Base-by-base conservation (phyloP, 2,797 vertebrate genomes). In the Centropyge bicolor region DNA sequence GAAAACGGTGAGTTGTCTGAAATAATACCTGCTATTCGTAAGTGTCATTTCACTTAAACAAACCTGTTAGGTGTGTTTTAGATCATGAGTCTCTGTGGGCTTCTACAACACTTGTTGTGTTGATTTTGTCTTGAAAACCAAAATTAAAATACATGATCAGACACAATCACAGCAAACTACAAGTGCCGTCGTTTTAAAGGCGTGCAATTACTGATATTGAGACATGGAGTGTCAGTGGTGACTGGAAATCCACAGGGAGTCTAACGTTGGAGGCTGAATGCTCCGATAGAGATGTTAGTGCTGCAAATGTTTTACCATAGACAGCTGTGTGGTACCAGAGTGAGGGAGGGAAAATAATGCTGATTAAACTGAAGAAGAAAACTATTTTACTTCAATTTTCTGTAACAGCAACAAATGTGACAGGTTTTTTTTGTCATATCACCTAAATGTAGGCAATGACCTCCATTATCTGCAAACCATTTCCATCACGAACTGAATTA, bases 211-310 rank as follows among this genome's bases (percentile, higher is more conserved):
- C 22, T 51, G 73, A 70, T 55, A 73, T 13, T 61, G 12, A 62
- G 61, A 78, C 70, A 8, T 67, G 51, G n/a, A 65, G 20, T 54
- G 61, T 74, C 56, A 68, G 48, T 27, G 54, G 48, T 20, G 56
- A 49, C 27, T 70, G 24, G 59, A 71, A 62, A 65, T 80, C 73
- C 62, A 22, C 22, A 19, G 64, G 66, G 67, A 57, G 41, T 8
- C 49, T 3, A 43, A 8, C 8, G 14, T 55, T 74, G 24, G 43
- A 48, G 63, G 36, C 41, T 61, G 49, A 51, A 62, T 74, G 67
- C 55, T 84, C 35, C 48, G 70, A 82, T 49, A 36, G 17, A 60
- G 76, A 82, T 27, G 27, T 68, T 12, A 56, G 56, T 20, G 38
- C 38, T 27, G 1, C 0, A 64, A 62, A 48, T 48, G 48, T 79